phyloP scores from a whole-genome alignment of 2,888 invertebrate species.

The Celastrina argiolus region DNA sequence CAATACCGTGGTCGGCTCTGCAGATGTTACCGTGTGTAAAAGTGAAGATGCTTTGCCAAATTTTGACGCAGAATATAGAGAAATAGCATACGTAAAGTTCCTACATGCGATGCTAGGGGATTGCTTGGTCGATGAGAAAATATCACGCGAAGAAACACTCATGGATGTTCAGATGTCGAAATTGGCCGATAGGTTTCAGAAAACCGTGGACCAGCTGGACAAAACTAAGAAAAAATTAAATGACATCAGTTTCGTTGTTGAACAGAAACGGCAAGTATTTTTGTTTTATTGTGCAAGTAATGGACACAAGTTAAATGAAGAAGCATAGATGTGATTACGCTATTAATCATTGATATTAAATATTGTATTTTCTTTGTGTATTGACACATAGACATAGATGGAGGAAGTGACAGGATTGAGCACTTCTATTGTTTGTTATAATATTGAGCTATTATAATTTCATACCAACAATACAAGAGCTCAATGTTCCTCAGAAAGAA shows the following conservation, averaged over 20 bases:
- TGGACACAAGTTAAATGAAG: too few relatives aligned
- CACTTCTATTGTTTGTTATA: too few relatives aligned
- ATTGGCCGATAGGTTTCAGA: constrained; percentile 63
- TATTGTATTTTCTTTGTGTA: too few relatives aligned
- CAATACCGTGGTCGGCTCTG: constrained; percentile 38
- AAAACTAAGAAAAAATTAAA: constrained; percentile 65
- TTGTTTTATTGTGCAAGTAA: neutral
- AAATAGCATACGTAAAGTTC: constrained; percentile 59
- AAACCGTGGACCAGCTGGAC: constrained; percentile 62
- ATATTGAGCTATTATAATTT: too few relatives aligned
- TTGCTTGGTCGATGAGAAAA: constrained; percentile 60
- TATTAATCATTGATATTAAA: too few relatives aligned
- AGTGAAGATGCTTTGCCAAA: constrained; percentile 42
- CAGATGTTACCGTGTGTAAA: constrained; percentile 45
- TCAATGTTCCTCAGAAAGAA: too few relatives aligned
- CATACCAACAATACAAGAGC: too few relatives aligned
- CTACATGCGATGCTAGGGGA: constrained; percentile 58
- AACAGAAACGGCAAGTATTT: constrained; percentile 60
- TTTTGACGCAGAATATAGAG: constrained; percentile 49
- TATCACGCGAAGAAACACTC: constrained; percentile 55
- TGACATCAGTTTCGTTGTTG: constrained; percentile 65
- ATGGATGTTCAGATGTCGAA: constrained; percentile 67
- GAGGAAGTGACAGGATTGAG: too few relatives aligned
- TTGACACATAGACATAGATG: too few relatives aligned
- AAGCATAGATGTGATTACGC: too few relatives aligned